phyloP scores from a whole-genome alignment of 2,113 vertebrate species.

The Zingel zingel region DNA sequence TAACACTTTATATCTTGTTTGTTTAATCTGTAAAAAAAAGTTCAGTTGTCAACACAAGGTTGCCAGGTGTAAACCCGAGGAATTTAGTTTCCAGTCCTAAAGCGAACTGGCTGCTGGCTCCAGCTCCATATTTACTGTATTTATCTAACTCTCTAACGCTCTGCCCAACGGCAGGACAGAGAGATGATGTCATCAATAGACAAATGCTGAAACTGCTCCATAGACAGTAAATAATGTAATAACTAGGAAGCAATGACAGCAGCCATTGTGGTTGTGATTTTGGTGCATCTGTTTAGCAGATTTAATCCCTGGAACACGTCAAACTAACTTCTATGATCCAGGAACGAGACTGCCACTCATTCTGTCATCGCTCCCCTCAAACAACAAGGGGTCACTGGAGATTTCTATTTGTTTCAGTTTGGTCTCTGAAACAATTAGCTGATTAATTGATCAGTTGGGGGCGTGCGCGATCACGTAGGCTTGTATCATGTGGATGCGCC shows the following conservation, averaged over 20 bases:
- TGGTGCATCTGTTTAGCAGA: slow-evolving; percentile 24
- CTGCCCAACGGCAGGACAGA: neutral
- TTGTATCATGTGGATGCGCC: too few species aligned
- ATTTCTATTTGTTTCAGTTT: neutral
- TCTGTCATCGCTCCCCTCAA: neutral
- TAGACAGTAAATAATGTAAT: slow-evolving; percentile 4
- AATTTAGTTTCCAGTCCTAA: neutral
- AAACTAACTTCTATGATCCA: neutral
- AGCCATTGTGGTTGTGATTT: neutral
- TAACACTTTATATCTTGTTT: neutral
- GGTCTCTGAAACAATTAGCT: neutral
- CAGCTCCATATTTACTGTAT: neutral
- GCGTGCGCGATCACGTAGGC: too few species aligned
- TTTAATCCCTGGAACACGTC: neutral
- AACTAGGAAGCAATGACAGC: neutral
- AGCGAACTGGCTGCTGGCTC: neutral
- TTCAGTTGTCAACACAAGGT: neutral
- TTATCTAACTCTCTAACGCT: neutral
- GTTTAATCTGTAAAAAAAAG: neutral
- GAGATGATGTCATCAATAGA: slow-evolving; percentile 11
- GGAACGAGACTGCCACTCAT: neutral
- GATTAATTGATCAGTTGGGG: neutral
- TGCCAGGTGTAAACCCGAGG: neutral
- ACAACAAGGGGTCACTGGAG: neutral
- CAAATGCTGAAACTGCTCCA: neutral